Evolutionary conservation across 2,113 vertebrate species (phyloP), one percentile per base, ranked within the genome.

Genomic region (Coryphaenoides rupestris): DNA sequence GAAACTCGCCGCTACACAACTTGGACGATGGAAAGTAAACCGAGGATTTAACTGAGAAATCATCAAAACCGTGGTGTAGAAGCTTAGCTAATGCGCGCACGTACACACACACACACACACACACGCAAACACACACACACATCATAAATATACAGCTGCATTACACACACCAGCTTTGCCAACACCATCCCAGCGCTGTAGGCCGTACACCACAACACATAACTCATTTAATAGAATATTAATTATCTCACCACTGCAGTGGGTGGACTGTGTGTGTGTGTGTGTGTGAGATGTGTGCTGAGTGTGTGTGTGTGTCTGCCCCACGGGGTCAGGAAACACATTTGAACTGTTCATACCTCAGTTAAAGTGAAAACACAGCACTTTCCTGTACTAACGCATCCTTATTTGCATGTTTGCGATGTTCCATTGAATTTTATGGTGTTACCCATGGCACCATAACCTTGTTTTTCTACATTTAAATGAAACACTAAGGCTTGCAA

Each of bases 221-320:
- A 73, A 84, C 82, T 47, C 60, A 71, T 82, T 79, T 81, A 79
- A 75, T 72, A 65, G 77, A 84, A 88, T 87, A 84, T 84, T 86
- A 83, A 87, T 84, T 72, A 72, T 72, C 12, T 62, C 58, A 63
- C 75, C 69, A 26, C 56, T n/a, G 15, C 64, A 60, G 60, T 60
- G 66, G 70, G 74, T 75, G 73, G 80, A 74, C 62, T 72, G 65
- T 65, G 72, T 58, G 55, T 56, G 21, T 63, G n/a, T 15, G 70
- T 73, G 65, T 1, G 69, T 9, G 33, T 13, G 33, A n/a, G n/a
- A n/a, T n/a, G n/a, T n/a, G n/a, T n/a, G n/a, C n/a, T n/a, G n/a
- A n/a, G 80, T 74, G 60, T 72, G 65, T 65, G 72, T 58, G 55
- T 56, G 61, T 19, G 72, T 73, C 66, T 2, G 69, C 76, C 74